Evolutionary conservation across 1,140 invertebrate genomes (phyloP).

Genomic region (Thalassaphorura encarpata): DNA sequence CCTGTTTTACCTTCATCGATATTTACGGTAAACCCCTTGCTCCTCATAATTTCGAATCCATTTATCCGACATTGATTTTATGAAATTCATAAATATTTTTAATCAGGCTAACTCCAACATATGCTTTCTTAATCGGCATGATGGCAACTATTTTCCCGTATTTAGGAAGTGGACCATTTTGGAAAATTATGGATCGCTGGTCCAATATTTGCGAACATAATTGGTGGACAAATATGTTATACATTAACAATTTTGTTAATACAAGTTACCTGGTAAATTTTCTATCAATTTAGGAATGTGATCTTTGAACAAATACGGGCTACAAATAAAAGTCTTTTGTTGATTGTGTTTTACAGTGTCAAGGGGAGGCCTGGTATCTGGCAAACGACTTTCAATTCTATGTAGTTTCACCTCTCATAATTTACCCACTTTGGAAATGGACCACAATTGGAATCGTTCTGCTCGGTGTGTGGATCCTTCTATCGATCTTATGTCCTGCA

Average conservation of each 20-base stretch:
- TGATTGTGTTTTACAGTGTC: slow-evolving; percentile 46
- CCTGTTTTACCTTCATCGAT: slow-evolving; percentile 45
- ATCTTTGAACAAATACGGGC: neutral
- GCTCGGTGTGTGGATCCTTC: slow-evolving; percentile 12
- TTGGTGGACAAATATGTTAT: slow-evolving; percentile 30
- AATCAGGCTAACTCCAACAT: slow-evolving; percentile 55
- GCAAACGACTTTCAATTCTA: slow-evolving; percentile 73
- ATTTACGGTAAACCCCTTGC: slow-evolving; percentile 26
- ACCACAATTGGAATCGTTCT: slow-evolving; percentile 16
- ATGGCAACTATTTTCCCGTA: slow-evolving; percentile 47
- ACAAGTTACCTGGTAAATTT: slow-evolving; percentile 60
- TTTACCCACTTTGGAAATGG: slow-evolving; percentile 35
- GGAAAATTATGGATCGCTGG: slow-evolving; percentile 8
- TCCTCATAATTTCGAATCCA: neutral
- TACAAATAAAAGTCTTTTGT: neutral
- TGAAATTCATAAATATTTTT: slow-evolving; percentile 34
- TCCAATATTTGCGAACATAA: slow-evolving; percentile 8
- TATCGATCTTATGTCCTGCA: slow-evolving; percentile 13
- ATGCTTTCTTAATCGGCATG: slow-evolving; percentile 53
- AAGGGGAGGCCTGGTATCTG: slow-evolving; percentile 72
- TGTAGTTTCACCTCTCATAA: slow-evolving; percentile 44
- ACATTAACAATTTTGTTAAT: slow-evolving; percentile 63
- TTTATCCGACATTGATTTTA: slow-evolving; percentile 17
- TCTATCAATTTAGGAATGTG: slow-evolving; percentile 43
- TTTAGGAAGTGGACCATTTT: slow-evolving; percentile 28